Evolutionary conservation across 1,140 invertebrate genomes (phyloP).

Genomic region (Drosophila ambigua): DNA sequence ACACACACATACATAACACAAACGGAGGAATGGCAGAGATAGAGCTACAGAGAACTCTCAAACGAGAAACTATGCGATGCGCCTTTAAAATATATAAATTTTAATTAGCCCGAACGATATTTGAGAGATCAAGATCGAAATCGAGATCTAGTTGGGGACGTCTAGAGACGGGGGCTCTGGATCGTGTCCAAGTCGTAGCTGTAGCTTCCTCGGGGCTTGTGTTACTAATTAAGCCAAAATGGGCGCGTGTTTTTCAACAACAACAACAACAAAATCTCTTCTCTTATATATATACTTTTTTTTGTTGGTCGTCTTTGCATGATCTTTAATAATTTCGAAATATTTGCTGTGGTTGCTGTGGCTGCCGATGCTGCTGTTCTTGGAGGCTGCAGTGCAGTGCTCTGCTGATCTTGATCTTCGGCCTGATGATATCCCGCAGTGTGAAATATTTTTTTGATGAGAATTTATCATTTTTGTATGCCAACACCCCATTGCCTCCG

Average conservation of each 20-base stretch:
- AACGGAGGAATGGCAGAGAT: conserved; percentile 13
- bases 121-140: conserved; percentile 72
- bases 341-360: conserved; percentile 61
- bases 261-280: conserved; percentile 15
- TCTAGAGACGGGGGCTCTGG: conserved; percentile 19
- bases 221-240: conserved; percentile 81
- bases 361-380: conserved; percentile 3
- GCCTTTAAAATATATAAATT: conserved; percentile 73
- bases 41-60: conserved; percentile 27
- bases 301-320: conserved; percentile 60
- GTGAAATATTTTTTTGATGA: conserved; percentile 81
- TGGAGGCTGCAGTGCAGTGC: conserved; percentile 19
- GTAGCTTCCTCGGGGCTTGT: conserved; percentile 53
- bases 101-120: conserved; percentile 76
- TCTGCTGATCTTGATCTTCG: conserved; percentile 56
- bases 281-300: conserved; percentile 18
- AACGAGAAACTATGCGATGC: conserved; percentile 65
- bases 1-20: conserved; percentile 49
- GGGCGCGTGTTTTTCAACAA: conserved; percentile 67
- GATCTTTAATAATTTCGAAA: conserved; percentile 81
- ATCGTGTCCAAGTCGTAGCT: conserved; percentile 55
- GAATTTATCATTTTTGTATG: conserved; percentile 77
- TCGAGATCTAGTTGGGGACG: conserved; percentile 22
- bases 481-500: conserved; percentile 58
- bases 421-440: conserved; percentile 74